Base-by-base conservation (phyloP, 2,888 invertebrate species). In the Halocaridina rubra region DNA sequence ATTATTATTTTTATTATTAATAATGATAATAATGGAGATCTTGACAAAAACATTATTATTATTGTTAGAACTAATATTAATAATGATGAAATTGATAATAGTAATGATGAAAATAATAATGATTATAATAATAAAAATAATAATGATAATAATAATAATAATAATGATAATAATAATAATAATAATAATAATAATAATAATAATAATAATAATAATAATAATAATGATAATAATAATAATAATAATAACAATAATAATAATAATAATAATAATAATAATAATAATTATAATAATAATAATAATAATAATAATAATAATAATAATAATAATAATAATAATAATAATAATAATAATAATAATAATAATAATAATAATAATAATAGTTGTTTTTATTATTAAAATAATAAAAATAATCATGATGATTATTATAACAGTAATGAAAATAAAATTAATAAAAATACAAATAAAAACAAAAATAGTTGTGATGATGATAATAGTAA, bases 351-450 rank as follows among this genome's bases (percentile, higher is more conserved):
- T 29, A 69, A 24, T 69, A 24, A 10, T 24, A 69, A 24, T 24
- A n/a, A 61, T 61, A 61, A 61, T 61, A n/a, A 61, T 13, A 61
- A 61, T 61, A 61, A 61, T 61, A 61, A 61, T 61, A 61, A 61
- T 61, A n/a, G 22, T 61, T n/a, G 22, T 61, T 8, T 24, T 24
- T 22, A 27, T 24, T 22, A 69, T 24, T 22, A 69, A 24, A 27
- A 69, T 69, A 69, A 27, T 69, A 69, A 24, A 8, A 69, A 69
- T 69, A 69, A 69, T 24, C 4, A 69, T 24, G 27, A 69, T 69
- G n/a, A 69, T 69, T 8, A 27, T 69, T 8, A 69, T 69, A 69
- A 27, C 27, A 69, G 27, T 69, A 69, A 69, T 27, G n/a, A 69
- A 24, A 69, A 69, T 69, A 27, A 69, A 24, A 69, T 24, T 19